A percentile compares a stretch with the other conserved stretches of the same genome.
Conservation (phyloP, 2,113 vertebrate species). For the Ictalurus furcatus region DNA sequence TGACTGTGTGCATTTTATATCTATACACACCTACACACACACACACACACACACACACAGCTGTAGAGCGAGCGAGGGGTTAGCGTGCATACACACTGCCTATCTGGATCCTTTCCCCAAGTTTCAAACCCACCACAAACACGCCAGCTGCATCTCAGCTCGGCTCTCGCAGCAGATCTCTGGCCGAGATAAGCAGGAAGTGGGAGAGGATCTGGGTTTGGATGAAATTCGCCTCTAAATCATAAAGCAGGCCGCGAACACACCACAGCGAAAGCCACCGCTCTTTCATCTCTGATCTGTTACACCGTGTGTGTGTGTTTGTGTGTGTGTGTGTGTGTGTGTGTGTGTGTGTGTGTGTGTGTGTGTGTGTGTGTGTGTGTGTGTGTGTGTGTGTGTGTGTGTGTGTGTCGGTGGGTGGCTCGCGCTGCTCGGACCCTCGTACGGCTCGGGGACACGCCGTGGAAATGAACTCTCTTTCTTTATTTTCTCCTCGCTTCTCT, state of each 20-base stretch:
- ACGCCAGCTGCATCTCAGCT: constrained; percentile 26
- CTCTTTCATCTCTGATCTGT: constrained; percentile 26
- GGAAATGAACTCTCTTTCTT: not conserved
- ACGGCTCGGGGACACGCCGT: not conserved
- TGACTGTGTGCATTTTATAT: too few species aligned
- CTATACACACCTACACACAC: too few species aligned
- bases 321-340: not conserved
- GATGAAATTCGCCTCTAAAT: constrained; percentile 4
- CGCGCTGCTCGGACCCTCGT: not conserved
- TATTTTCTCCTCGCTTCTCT: not conserved
- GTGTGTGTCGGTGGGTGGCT: not conserved
- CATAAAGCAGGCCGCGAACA: constrained; percentile 20
- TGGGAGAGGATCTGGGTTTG: constrained; percentile 39
- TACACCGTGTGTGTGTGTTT: not conserved
- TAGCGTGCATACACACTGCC: constrained; percentile 5
- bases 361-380: not conserved
- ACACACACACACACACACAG: not conserved
- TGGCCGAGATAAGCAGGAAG: constrained; percentile 44
- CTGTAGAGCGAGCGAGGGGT: not conserved
- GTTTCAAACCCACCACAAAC: constrained; percentile 37
- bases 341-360: not conserved
- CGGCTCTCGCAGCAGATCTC: constrained; percentile 28
- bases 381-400: not conserved
- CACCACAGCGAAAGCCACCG: constrained; percentile 21
- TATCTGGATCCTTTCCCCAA: constrained; percentile 22